Evolutionary conservation across 2,888 invertebrate genomes (phyloP), one percentile per base, ranked within the genome.

Genomic region (Cerceris rybyensis): DNA sequence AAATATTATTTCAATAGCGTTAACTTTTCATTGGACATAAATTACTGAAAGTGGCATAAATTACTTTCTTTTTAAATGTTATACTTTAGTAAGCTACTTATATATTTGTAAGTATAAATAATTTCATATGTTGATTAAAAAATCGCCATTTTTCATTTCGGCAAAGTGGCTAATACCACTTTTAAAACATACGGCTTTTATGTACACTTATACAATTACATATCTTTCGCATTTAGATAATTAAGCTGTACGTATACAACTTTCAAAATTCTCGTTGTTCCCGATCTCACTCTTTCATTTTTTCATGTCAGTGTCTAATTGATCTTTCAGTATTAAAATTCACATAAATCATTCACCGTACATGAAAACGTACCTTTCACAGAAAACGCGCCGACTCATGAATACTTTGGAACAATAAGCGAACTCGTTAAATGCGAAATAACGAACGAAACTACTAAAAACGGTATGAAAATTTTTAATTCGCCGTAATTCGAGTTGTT

Each of bases 341-440:
- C 14, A 4, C 28, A 9, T 41, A 14, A n/a, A 5, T n/a, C n/a
- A 13, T 50, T 50, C 43, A 9, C 43, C 43, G 9, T 11, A 11
- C 6, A 11, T 5, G 28, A 28, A 28, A 28, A 28, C 4, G 28
- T 28, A 28, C 28, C 28, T 28, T 28, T 28, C 28, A 28, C 28
- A 28, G 28, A 28, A 28, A 28, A 9, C 55, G 7, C 43, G 50
- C 11, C 28, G 46, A 66, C 46, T 70, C 65, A 61, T 77, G 75
- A 77, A 70, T 58, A 41, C 41, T 78, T 68, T 77, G 67, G 64
- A 60, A 71, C 71, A 78, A 77, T 78, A 77, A 78, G 49, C 68
- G 59, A 78, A 75, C 78, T 78, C 78, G 55, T 78, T 78, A 78
- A 78, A 67, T 66, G 65, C 11, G 77, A 70, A 76, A 76, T 70